Conservation (phyloP, 2,797 vertebrate genomes). For the Pelodytes ibericus region DNA sequence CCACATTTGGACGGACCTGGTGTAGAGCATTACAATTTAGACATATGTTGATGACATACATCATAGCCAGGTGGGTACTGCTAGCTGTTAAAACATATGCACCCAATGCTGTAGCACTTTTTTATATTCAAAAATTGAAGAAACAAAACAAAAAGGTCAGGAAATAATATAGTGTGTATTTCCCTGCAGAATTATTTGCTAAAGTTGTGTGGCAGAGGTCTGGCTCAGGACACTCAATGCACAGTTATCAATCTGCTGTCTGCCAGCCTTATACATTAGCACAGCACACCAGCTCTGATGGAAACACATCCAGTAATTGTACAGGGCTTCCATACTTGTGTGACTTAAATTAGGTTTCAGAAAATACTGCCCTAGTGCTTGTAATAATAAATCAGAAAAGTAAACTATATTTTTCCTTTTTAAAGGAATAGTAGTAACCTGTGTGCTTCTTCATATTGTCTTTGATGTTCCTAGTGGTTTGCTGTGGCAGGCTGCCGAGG, state of each 20-base stretch:
- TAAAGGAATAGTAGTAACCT: no score
- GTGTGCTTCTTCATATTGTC: no score
- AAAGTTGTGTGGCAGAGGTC: constrained; percentile 35
- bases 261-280: constrained; percentile 44
- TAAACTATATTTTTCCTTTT: constrained; percentile 7
- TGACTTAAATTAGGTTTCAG: constrained; percentile 43
- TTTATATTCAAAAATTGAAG: neutral
- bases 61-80: neutral
- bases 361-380: constrained; percentile 37
- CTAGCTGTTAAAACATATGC: neutral
- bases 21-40: no score
- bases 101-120: neutral
- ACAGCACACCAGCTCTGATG: constrained; percentile 24
- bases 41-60: no score
- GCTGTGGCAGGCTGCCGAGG: no score
- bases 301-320: constrained; percentile 43
- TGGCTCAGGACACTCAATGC: constrained; percentile 14
- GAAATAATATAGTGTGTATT: constrained; percentile 23
- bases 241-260: constrained; percentile 43
- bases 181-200: constrained; percentile 20
- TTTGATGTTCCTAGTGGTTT: no score
- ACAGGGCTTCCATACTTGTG: constrained; percentile 19
- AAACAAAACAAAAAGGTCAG: constrained; percentile 4
- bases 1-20: no score
- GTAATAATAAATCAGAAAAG: constrained; percentile 36